Evolutionary conservation across 2,113 vertebrate genomes (phyloP), one percentile per base, ranked within the genome.

Genomic region (Climacteris rufus): DNA sequence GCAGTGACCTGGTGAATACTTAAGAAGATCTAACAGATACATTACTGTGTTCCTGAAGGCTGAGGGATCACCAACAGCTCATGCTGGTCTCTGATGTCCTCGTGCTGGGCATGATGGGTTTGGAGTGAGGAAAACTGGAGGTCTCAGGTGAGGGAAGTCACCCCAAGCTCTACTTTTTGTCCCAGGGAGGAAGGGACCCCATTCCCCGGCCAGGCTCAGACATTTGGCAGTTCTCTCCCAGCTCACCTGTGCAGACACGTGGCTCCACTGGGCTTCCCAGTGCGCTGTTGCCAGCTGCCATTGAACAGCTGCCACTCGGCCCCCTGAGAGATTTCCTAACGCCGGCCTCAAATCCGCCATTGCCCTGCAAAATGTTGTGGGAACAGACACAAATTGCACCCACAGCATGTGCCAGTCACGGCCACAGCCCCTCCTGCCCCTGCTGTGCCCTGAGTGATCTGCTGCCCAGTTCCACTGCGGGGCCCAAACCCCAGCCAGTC

Each of bases 31-130:
- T 90, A 93, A 95, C 95, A 85, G 59, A 50, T 87, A 86, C 49
- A 71, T 97, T 97, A 98, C 89, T 97, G 95, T 94, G 90, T 77
- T 97, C 89, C 71, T 96, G 95, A 97, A 76, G 60, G 89, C 78
- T 80, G 66, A 76, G 65, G 83, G 87, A 69, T 87, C 87, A 94
- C 90, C 69, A 77, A 31, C 6, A 20, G 19, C 66, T 88, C 44
- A 0, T 11, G 28, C 85, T 95, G 74, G 35, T 83, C 83, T 83
- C 75, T 97, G 96, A 96, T 92, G 94, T 96, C 93, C 88, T 80
- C 2, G 4, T 54, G 74, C 91, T 61, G 39, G 78, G 61, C 66
- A 24, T 2, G 7, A 82, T 82, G 59, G 18, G 30, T 53, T 53
- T 40, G 53, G 52, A 31, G 49, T 3, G 28, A 95, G 68, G 76